These are phyloP conservation scores for Cinclus cinclus DNA, from an alignment of 2,113 vertebrate genomes.

Conservation along the genomic window DNA sequence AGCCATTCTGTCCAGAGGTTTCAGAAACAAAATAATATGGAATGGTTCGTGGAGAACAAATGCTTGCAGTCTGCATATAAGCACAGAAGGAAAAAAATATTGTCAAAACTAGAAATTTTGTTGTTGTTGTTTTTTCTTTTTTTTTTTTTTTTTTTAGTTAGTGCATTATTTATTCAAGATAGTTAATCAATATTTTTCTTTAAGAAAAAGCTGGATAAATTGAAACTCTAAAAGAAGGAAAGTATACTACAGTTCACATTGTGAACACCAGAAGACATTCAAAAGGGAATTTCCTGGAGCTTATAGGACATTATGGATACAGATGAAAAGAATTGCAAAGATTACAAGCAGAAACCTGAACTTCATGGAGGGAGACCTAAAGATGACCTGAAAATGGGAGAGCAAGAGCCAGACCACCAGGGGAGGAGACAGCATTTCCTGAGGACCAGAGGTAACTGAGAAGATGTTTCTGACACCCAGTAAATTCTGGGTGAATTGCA, in stretches of 20 bases:
- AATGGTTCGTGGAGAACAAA: neutral
- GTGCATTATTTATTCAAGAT: neutral
- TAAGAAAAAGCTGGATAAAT: neutral
- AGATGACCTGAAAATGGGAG: neutral
- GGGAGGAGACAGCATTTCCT: neutral
- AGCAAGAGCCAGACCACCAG: neutral
- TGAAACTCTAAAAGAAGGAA: neutral
- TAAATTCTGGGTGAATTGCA: neutral
- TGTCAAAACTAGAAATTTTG: neutral
- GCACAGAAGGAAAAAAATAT: neutral
- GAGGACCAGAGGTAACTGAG: neutral
- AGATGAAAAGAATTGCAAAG: neutral
- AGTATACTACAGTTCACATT: neutral
- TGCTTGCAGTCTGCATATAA: neutral
- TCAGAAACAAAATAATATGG: neutral
- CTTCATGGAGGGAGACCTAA: neutral
- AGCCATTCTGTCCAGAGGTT: neutral
- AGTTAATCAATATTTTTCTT: neutral
- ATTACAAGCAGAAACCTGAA: neutral
- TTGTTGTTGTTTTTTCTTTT: no score
- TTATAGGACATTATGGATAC: neutral
- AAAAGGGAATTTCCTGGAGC: neutral
- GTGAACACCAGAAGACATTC: neutral
- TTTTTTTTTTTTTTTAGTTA: neutral
- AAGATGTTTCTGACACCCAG: rapidly evolving